Conservation (phyloP, 35 echinoderm and acorn worm genomes). For the Eucidaris tribuloides region DNA sequence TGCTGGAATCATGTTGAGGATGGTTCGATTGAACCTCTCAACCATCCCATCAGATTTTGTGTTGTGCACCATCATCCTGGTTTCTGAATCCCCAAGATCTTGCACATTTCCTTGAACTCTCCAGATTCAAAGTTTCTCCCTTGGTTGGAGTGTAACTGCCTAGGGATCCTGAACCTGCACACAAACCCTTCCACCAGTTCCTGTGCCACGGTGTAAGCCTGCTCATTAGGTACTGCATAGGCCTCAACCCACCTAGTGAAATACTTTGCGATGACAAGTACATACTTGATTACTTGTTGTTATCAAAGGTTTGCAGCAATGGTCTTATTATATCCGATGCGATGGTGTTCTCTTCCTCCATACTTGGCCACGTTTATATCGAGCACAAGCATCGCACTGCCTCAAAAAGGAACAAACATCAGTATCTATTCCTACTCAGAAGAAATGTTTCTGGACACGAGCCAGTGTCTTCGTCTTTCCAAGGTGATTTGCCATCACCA, state of each 20-base stretch:
- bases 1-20: constrained; percentile 28
- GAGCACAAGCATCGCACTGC: not conserved
- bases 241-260: constrained; percentile 54
- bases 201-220: constrained; percentile 21
- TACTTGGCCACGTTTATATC: not conserved
- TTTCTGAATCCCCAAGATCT: constrained; percentile 26
- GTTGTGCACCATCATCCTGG: constrained; percentile 34
- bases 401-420: not conserved
- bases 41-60: constrained; percentile 44
- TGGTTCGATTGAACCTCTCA: constrained; percentile 53
- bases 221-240: constrained; percentile 27
- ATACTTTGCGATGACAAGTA: constrained; percentile 35
- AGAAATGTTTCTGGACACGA: not conserved
- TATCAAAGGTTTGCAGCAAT: too few relatives aligned
- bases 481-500: too few relatives aligned
- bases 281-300: constrained; percentile 16
- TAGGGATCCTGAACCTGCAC: constrained; percentile 47
- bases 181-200: constrained; percentile 40
- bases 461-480: not conserved
- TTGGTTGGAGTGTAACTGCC: constrained; percentile 39
- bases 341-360: not conserved
- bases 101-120: constrained; percentile 33
- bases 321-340: too few relatives aligned
- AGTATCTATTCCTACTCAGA: not conserved
- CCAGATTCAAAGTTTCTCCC: constrained; percentile 58